Base-by-base conservation (phyloP, 2,113 vertebrate genomes). In the Spea bombifrons region DNA sequence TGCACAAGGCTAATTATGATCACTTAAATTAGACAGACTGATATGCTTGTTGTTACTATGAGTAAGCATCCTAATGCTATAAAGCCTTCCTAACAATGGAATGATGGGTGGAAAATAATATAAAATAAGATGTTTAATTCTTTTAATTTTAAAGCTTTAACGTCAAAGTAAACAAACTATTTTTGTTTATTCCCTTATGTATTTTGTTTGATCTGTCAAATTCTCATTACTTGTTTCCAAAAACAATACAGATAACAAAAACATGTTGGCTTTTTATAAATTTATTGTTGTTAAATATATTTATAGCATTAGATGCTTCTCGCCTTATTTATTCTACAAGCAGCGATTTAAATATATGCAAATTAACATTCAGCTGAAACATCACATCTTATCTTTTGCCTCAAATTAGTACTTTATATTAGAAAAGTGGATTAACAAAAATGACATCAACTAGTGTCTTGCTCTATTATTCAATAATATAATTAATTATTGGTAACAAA, bases 141-240 rank as follows among this genome's bases (percentile, higher is more conserved):
- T 4, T 71, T 12, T 3, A n/a, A 44, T 61, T 15, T n/a, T 61
- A 3, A 8, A 74, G 71, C 53, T 61, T 59, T 73, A 3, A 8
- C 10, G 4, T 13, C 46, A 7, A 75, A 65, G 47, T 43, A 75
- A 75, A 66, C 61, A 45, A 16, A 75, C 49, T 57, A 3, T 76
- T 55, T 53, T 55, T 49, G 5, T 48, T 59, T 46, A n/a, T 67
- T 67, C 52, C 55, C 57, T 16, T 66, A 30, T 44, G 8, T 43
- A 55, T 76, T 76, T 13, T 67, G 30, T 76, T 76, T 76, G 65
- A 76, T 76, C 74, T 76, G 64, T 15, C 64, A 57, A 13, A 30
- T 1, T 55, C 65, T 76, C 65, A 76, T 57, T 68, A 68, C 4
- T 15, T n/a, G 4, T 66, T 45, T 75, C 13, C 55, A 75, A 66